Base-by-base conservation (phyloP, 2,113 vertebrate species). In the Alouatta palliata region DNA sequence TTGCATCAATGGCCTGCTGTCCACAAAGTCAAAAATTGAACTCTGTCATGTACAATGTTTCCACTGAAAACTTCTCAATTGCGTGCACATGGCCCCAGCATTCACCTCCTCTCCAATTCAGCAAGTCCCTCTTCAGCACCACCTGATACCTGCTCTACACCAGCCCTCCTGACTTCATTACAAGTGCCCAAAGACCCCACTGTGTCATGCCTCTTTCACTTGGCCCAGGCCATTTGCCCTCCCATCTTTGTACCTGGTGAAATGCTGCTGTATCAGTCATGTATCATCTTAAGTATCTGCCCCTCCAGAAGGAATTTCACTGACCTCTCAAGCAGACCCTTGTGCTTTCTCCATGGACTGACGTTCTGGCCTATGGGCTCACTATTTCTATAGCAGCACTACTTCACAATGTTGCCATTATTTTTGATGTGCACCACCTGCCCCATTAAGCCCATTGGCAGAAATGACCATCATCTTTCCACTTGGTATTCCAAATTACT, bases 1-100 rank as follows among this genome's bases (percentile, higher is more conserved):
- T n/a, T 52, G 17, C n/a, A 20, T 47, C 13, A 11, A 17, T 10
- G 76, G 61, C 45, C 37, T 79, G 6, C 16, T 54, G 2, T 54
- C 56, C 4, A 2, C 7, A 7, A 83, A 56, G n/a, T 23, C 91
- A 76, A 35, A 73, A 5, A 35, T 32, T 77, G 70, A 79, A 70
- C 27, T 64, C 7, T 87, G 11, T 79, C n/a, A 1, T 12, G 3
- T 1, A 0, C 1, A 0, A 14, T 5, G 1, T 75, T 73, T 83
- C 37, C 40, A 25, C 6, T 1, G 6, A 93, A 81, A 87, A 43
- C 19, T 14, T 88, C 45, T 76, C 21, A 37, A 19, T 21, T 43
- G 6, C 4, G 47, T 21, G 16, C 70, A 17, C 40, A 9, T 32
- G 85, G 8, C 52, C 25, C 40, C 2, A 61, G 25, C 11, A 11